Evolutionary conservation across 2,113 vertebrate genomes (phyloP).

Genomic region (Brevimyrus niger): DNA sequence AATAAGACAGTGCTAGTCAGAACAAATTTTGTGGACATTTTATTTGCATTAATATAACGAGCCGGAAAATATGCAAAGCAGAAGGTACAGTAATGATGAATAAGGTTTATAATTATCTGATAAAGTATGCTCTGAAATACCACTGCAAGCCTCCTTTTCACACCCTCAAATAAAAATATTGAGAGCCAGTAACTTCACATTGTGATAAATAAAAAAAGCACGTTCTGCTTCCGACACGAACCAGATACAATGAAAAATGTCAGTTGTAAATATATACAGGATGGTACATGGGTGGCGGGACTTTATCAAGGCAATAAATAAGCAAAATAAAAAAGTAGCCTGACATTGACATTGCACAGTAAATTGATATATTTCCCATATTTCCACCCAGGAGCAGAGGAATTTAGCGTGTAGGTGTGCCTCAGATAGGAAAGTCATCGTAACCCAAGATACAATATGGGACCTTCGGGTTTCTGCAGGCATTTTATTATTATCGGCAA

Average conservation of each 20-base stretch:
- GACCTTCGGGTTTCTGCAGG: neutral
- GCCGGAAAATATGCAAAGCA: neutral
- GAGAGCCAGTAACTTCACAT: neutral
- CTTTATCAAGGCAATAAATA: neutral
- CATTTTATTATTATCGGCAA: slow-evolving; percentile 1
- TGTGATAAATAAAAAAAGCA: neutral
- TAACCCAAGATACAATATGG: neutral
- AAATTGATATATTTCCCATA: slow-evolving; percentile 4
- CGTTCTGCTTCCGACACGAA: neutral
- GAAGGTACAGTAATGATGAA: neutral
- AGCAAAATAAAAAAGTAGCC: neutral
- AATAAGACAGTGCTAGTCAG: neutral
- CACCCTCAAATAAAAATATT: neutral
- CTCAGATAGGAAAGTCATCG: neutral
- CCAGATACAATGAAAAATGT: neutral
- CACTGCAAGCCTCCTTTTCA: neutral
- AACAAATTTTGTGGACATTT: neutral
- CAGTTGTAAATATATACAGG: neutral
- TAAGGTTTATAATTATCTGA: neutral
- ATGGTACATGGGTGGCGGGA: neutral
- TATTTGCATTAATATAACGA: neutral
- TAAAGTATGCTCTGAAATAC: neutral
- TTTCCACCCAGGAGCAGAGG: neutral
- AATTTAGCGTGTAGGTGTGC: neutral
- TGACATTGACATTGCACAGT: neutral